phyloP scores from a whole-genome alignment of 2,888 invertebrate species.

The Drosophila ezoana region DNA sequence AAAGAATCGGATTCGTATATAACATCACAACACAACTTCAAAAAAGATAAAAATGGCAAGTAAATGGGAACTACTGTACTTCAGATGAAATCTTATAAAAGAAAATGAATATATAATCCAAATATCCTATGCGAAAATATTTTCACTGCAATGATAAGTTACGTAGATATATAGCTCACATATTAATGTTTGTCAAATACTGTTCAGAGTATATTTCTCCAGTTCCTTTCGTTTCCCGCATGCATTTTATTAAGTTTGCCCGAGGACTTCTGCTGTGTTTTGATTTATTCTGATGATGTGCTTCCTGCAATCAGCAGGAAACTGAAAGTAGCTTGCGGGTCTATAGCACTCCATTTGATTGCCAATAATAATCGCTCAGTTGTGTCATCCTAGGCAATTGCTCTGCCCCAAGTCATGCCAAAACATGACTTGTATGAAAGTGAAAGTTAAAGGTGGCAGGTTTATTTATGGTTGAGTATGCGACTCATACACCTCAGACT shows the following conservation, averaged over 20 bases:
- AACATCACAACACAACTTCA: too few species aligned
- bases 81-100: too few species aligned
- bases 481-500: background rate
- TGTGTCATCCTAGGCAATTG: constrained; percentile 33
- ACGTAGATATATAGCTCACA: background rate
- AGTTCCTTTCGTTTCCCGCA: constrained; percentile 1
- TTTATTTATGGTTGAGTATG: constrained; percentile 3
- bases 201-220: background rate
- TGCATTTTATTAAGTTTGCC: constrained; percentile 28
- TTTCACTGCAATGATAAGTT: too few species aligned
- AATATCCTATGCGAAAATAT: too few species aligned
- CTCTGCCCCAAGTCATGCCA: constrained; percentile 25
- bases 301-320: constrained; percentile 45
- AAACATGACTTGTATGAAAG: background rate
- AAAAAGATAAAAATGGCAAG: too few species aligned
- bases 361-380: constrained; percentile 66
- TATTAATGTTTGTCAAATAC: background rate
- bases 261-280: constrained; percentile 15
- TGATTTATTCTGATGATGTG: constrained; percentile 51
- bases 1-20: too few species aligned
- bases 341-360: constrained; percentile 71
- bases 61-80: too few species aligned
- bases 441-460: background rate
- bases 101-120: too few species aligned
- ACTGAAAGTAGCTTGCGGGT: constrained; percentile 49